Evolutionary conservation across 1,140 invertebrate species (phyloP), one percentile per base, ranked within the genome.

Genomic region (Babylonia areolata): DNA sequence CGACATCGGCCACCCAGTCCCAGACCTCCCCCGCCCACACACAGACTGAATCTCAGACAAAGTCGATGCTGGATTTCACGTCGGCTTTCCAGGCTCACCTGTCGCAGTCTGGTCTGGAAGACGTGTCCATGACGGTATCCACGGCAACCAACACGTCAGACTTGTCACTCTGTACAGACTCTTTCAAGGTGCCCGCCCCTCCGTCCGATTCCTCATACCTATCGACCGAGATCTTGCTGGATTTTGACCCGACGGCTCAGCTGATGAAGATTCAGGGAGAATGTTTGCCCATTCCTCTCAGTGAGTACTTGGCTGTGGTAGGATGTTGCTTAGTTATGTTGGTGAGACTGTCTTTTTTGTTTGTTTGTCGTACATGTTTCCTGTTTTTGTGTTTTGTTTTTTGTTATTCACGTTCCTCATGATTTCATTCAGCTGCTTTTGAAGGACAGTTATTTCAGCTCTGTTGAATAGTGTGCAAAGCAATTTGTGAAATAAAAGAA

Each of bases 161-260:
- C 58, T 40, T 89, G 77, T 87, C 86, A 20, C 83, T 84, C 3
- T 81, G 86, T 31, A 81, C 78, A 42, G 86, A 86, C 51, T 89
- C 90, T 20, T 92, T 92, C 84, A 92, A 92, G 87, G 90, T 91
- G 71, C 92, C 92, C 33, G 87, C 87, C 39, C 87, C 89, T 20
- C 91, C 91, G 46, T 88, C 77, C 28, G 84, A 85, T 39, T 37
- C 64, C 0, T 54, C 54, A 23, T 78, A 69, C 54, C 80, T 78
- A 58, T 81, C 84, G 78, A 81, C 75, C 15, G 42, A 78, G 15
- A 2, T 51, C 33, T 23, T 78, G 46, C 54, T 87, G 35, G 81
- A 88, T 37, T 81, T 86, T 40, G 87, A 92, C 69, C 88, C 81
- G 73, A 85, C 85, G 51, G 89, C 91, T 2, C 78, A 91, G 35